Conservation (phyloP, 64 coral and sea anemone genomes). For the Stylophora pistillata region DNA sequence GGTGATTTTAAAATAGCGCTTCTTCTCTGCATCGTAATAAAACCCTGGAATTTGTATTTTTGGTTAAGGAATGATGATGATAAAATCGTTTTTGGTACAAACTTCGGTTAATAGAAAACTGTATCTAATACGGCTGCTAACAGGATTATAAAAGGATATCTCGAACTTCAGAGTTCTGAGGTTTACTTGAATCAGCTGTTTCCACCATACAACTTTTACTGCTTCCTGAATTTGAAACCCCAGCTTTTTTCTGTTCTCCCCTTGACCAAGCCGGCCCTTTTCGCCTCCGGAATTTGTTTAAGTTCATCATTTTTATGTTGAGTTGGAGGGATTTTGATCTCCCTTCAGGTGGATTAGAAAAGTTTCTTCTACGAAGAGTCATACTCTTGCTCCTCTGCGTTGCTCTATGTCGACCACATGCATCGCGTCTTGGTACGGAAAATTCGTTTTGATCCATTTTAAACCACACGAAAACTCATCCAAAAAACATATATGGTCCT, state of each 20-base stretch:
- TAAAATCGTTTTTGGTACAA: too few species aligned
- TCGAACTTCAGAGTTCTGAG: conserved; percentile 5
- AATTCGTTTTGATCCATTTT: not conserved
- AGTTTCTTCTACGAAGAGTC: not conserved
- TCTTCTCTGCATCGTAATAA: conserved; percentile 63
- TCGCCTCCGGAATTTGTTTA: not conserved
- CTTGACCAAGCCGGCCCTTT: not conserved
- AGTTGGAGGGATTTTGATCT: not conserved
- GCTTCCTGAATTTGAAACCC: not conserved
- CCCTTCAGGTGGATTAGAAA: not conserved
- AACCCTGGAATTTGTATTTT: conserved; percentile 60
- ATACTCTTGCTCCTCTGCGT: not conserved
- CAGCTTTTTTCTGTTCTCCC: not conserved
- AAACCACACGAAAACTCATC: not conserved
- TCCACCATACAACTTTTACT: not conserved
- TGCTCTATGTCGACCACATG: not conserved
- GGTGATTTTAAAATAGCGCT: conserved; percentile 62
- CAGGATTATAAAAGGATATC: conserved; percentile 18
- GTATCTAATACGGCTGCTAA: too few species aligned
- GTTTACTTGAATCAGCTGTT: not conserved
- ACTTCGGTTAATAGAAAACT: too few species aligned
- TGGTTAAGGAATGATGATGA: not conserved
- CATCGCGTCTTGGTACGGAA: not conserved
- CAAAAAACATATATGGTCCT: not conserved
- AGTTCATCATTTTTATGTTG: not conserved